Base-by-base conservation (phyloP, 2,113 vertebrate species). In the Sinocyclocheilus grahami region DNA sequence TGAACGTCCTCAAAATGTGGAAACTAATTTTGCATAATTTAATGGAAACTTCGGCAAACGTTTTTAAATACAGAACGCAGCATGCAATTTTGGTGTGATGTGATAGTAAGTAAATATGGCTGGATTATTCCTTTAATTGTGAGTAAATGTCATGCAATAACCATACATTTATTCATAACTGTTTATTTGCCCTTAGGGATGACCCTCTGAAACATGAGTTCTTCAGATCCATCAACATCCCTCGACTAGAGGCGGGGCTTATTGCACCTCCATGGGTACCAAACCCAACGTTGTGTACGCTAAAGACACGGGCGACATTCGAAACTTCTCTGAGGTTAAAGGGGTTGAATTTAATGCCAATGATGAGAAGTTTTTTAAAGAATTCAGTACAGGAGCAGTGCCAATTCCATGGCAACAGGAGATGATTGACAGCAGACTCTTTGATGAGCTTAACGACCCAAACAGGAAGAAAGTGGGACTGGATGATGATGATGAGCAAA, bases 391-490 rank as follows among this genome's bases (percentile, higher is more conserved):
- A 0, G 96, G 96, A 6, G 96, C 96, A 0, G 93, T 97, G 39
- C 78, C 96, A 24, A 92, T 94, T 71, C 87, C 92, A 2, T 97
- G 96, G 96, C 96, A 96, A 92, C 94, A 96, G 84, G 97, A 97
- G 91, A 96, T 97, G 65, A 95, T 97, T 46, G 95, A 97, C 90
- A 96, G 92, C 0, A 95, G 96, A 78, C 90, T 97, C n/a, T 98
- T 96, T 87, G 96, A 96, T 0, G 95, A 97, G 85, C 91, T 97
- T 46, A 97, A 95, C 18, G 88, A 94, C 67, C 93, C 90, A 46
- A 86, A 87, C 88, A 92, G 94, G 82, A 81, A 85, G 0, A 33
- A 20, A 13, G 42, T 5, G 0, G 33, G 39, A 72, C 90, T 87
- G 5, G 30, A 46, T 7, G 39, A 81, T 20, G 76, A 60, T 24